A percentile compares a stretch with the other conserved stretches of the same genome.
Conservation (phyloP, 2,888 invertebrate species). For the Mechanitis mazaeus region DNA sequence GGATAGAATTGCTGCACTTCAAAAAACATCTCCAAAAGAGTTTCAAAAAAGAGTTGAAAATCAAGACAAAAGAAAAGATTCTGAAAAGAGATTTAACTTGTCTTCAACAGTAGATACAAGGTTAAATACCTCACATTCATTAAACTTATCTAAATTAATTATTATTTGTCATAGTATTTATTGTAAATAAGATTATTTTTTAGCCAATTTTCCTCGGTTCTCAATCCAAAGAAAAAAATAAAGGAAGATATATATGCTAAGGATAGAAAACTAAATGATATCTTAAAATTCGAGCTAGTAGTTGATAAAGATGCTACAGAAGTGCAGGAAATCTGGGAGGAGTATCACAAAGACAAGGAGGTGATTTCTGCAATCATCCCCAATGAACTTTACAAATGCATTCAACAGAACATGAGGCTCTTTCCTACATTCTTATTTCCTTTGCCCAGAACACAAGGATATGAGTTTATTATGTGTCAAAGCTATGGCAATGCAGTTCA, state of each 20-base stretch:
- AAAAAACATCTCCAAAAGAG: constrained; percentile 85
- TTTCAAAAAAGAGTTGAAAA: constrained; percentile 80
- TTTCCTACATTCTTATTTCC: constrained; percentile 87
- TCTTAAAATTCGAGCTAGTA: constrained; percentile 87
- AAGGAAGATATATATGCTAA: constrained; percentile 35
- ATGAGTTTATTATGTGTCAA: constrained; percentile 90
- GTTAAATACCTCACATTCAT: constrained; percentile 31
- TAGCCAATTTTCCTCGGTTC: constrained; percentile 79
- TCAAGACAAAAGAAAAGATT: constrained; percentile 51
- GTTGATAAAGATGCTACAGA: constrained; percentile 82
- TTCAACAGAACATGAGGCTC: constrained; percentile 75
- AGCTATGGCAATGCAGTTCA: constrained; percentile 84
- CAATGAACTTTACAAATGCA: constrained; percentile 72
- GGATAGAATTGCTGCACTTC: constrained; percentile 82
- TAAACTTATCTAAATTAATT: too few species aligned
- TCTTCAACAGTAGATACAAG: constrained; percentile 56
- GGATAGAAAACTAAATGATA: constrained; percentile 77
- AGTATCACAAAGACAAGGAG: constrained; percentile 87
- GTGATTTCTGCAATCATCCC: constrained; percentile 85
- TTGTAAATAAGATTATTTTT: constrained; percentile 24
- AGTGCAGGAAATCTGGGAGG: constrained; percentile 85
- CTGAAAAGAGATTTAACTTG: constrained; percentile 54
- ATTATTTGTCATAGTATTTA: too few species aligned
- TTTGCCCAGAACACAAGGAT: constrained; percentile 87
- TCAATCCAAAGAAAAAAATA: constrained; percentile 78